Evolutionary conservation across 1,140 invertebrate genomes (phyloP).

Genomic region (Diorhabda carinulata): DNA sequence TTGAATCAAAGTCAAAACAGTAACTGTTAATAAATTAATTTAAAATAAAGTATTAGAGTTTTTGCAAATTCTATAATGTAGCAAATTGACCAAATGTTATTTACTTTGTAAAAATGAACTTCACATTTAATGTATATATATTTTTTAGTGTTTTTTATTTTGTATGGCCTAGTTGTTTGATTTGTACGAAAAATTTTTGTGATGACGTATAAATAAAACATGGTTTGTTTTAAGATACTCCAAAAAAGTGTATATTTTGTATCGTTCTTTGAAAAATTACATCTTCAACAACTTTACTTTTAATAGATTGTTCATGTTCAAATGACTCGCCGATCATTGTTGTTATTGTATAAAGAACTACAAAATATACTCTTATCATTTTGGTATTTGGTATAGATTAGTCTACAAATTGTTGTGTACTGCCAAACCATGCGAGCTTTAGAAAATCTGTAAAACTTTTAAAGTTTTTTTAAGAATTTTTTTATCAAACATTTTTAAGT

Average conservation of each 20-base stretch:
- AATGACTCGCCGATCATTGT: too few species aligned
- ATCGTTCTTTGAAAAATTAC: too few species aligned
- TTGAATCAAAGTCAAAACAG: constrained; percentile 59
- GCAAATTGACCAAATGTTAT: constrained; percentile 19
- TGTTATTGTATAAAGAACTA: too few species aligned
- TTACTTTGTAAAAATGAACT: constrained; percentile 5
- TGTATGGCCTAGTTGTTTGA: neutral
- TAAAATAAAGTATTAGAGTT: constrained; percentile 1
- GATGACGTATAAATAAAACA: neutral
- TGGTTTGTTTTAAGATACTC: neutral
- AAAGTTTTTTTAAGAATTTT: too few species aligned
- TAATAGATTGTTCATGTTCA: too few species aligned
- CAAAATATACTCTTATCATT: too few species aligned
- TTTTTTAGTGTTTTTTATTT: constrained; percentile 10
- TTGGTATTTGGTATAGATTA: too few species aligned
- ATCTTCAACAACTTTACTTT: too few species aligned
- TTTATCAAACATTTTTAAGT: too few species aligned
- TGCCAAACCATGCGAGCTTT: too few species aligned
- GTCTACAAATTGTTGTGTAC: too few species aligned
- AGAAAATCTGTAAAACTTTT: too few species aligned
- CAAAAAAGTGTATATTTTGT: neutral
- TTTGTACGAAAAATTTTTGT: neutral
- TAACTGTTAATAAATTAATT: constrained; percentile 26
- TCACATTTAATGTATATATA: neutral
- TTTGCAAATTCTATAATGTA: constrained; percentile 13